phyloP scores from a whole-genome alignment of 2,113 vertebrate genomes.

The Erinaceus europaeus region DNA sequence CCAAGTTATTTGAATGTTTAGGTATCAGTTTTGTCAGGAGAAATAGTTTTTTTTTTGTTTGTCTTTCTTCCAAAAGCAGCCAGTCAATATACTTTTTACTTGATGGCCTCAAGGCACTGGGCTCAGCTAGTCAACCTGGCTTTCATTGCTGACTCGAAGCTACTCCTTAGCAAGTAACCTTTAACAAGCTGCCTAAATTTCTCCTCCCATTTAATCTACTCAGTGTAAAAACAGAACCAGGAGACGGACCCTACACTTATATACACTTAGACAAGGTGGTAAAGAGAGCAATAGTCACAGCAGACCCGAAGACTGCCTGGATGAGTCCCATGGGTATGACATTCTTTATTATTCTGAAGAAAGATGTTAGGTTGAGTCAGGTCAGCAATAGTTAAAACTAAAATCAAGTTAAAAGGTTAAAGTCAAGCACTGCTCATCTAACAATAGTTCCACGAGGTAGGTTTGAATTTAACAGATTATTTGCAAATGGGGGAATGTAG shows the following conservation, averaged over 20 bases:
- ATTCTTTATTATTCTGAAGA: background rate
- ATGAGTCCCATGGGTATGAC: background rate
- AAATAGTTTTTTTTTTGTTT: too few relatives aligned
- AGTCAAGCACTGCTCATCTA: background rate
- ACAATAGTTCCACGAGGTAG: background rate
- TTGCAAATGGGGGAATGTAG: background rate
- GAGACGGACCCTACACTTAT: too few relatives aligned
- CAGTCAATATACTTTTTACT: background rate
- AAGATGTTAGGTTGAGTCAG: slow-evolving; percentile 1
- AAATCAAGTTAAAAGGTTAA: background rate
- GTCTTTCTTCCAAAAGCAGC: slow-evolving; percentile 16
- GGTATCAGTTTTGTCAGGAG: background rate
- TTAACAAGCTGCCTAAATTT: slow-evolving; percentile 26
- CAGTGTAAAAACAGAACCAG: slow-evolving; percentile 1
- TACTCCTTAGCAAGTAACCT: background rate
- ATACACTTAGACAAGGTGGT: background rate
- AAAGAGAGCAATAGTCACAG: background rate
- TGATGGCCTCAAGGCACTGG: background rate
- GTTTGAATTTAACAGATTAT: slow-evolving; percentile 1
- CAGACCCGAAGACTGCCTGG: background rate
- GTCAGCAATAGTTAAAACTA: background rate
- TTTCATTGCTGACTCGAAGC: slow-evolving; percentile 3
- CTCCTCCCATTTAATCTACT: slow-evolving; percentile 8
- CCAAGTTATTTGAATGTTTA: background rate
- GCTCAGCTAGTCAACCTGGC: slow-evolving; percentile 14